Evolutionary conservation across 53 echinoderm and acorn worm species (phyloP), one percentile per base, ranked within the genome.

Genomic region (Mesocentrotus franciscanus): DNA sequence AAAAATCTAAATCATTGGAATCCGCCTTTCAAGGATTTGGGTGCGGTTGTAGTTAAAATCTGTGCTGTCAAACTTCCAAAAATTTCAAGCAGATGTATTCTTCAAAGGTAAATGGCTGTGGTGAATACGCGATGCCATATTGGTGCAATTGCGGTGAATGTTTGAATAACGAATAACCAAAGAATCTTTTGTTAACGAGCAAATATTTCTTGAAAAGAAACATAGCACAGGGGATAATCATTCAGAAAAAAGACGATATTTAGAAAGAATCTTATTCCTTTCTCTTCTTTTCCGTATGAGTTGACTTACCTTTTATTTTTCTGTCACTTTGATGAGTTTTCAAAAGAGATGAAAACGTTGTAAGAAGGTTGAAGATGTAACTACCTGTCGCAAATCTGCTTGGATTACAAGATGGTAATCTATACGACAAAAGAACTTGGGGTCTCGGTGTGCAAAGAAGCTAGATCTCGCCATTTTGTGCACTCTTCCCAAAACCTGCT

Each of bases 61-160:
- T 59, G 13, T 57, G 60, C 58, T 29, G 90, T 90, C 90, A 90
- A 90, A 90, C 58, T 90, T 90, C 35, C 13, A 24, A 59, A 60
- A 60, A 42, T 8, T 79, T 16, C 4, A 81, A 81, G 81, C 36
- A 81, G 33, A 81, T 81, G 81, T 42, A 81, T 81, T 81, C 81
- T 81, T 81, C 39, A 27, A 58, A 90, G 56, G 60, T 90, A 60
- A 90, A 90, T 90, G 60, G 32, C 60, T 90, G 60, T 90, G 60
- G 4, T 60, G 58, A 92, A 24, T 74, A 93, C 56, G n/a, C 32
- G 93, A 93, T 93, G 14, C 93, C 78, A 57, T 93, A 93, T 93
- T 93, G 93, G 76, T 93, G 93, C 93, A 93, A 75, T 59, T 75
- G 72, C 56, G 93, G 93, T 68, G 39, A 92, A 61, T 61, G 66